A percentile compares a stretch with the other conserved stretches of the same genome.
These are phyloP conservation scores for Drosophila ogumai DNA, from an alignment of 1,140 invertebrate species.

Conservation along the genomic window DNA sequence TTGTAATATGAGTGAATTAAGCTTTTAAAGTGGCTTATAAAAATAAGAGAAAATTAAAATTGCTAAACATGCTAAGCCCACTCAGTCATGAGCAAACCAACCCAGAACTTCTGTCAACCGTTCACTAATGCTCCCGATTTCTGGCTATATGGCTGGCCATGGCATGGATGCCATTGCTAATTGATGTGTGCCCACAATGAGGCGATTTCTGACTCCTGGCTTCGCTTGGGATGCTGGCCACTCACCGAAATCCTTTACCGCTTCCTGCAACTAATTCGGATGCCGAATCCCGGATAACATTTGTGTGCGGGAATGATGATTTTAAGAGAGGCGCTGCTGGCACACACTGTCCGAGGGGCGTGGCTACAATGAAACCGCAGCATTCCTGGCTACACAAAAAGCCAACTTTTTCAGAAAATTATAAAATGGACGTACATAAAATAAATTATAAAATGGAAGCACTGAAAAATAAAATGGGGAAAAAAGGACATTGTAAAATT, in stretches of 20 bases:
- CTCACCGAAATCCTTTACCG: conserved; percentile 4
- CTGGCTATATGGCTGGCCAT: neutral
- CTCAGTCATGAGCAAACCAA: neutral
- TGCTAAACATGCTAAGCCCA: neutral
- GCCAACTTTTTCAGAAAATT: conserved; percentile 47
- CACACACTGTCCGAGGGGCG: neutral
- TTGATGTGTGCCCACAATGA: conserved; percentile 1
- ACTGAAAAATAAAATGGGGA: neutral
- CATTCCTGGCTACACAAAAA: conserved; percentile 18
- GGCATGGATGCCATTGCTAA: conserved; percentile 4
- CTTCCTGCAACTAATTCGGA: conserved; percentile 26
- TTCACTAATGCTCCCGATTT: neutral
- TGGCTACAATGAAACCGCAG: conserved; percentile 32
- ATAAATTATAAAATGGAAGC: conserved; percentile 51
- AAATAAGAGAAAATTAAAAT: neutral
- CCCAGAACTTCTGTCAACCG: neutral
- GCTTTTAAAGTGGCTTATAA: neutral
- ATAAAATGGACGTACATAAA: conserved; percentile 47
- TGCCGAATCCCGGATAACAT: conserved; percentile 17
- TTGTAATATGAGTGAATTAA: neutral
- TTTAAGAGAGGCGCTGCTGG: neutral
- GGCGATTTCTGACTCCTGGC: neutral
- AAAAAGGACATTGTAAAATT: neutral
- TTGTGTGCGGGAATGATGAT: conserved; percentile 3
- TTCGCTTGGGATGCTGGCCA: neutral